Conservation (phyloP, 1,140 invertebrate genomes). For the Lamellibrachia luymesi region DNA sequence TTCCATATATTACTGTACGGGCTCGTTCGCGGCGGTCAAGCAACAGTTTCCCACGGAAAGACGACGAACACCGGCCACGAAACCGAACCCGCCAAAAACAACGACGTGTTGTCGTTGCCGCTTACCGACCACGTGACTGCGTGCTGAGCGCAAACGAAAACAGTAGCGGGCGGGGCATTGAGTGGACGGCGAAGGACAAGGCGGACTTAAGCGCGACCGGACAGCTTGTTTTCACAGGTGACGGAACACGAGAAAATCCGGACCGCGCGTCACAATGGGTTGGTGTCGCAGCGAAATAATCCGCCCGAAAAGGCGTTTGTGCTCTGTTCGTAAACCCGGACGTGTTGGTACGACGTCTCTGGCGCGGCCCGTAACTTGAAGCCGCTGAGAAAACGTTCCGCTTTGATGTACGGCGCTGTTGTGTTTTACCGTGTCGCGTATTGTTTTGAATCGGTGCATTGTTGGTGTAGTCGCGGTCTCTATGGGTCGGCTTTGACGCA, state of each 20-base stretch:
- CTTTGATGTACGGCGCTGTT: not conserved
- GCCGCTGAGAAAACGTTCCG: not conserved
- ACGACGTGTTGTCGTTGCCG: not conserved
- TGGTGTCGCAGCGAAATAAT: not conserved
- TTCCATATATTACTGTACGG: no score
- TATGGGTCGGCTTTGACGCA: not conserved
- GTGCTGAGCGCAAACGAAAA: not conserved
- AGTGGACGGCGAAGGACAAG: not conserved
- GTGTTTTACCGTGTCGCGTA: not conserved
- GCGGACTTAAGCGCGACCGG: not conserved
- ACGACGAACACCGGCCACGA: not conserved
- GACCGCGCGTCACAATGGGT: not conserved
- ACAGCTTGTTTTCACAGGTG: not conserved
- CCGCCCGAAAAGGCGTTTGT: not conserved
- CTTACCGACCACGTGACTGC: not conserved
- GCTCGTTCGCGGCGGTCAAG: not conserved
- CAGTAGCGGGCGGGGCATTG: not conserved
- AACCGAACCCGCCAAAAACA: not conserved
- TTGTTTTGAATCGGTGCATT: not conserved
- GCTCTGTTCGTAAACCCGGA: not conserved
- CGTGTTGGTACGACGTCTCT: not conserved
- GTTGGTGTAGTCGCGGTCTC: not conserved
- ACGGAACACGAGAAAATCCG: not conserved
- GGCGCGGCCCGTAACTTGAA: not conserved
- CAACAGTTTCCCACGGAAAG: not conserved